Percentiles rank a stretch among this genome's conserved stretches.
phyloP scores from a whole-genome alignment of 2,797 vertebrate species.

The Peromyscus attwateri region DNA sequence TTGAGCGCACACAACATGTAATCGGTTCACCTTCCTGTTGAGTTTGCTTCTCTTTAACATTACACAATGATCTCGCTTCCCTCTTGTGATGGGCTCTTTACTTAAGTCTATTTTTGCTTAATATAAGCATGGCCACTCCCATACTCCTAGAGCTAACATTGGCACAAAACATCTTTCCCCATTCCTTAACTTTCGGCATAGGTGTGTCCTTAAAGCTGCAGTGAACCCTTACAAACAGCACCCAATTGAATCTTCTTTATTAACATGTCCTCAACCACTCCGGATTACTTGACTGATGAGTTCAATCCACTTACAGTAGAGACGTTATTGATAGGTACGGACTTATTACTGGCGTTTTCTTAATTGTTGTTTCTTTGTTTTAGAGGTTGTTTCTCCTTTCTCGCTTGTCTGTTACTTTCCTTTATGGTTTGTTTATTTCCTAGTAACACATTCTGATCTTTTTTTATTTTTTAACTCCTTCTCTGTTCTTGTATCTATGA shows the following conservation, averaged over 20 bases:
- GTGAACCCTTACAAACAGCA: background rate
- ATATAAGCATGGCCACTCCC: background rate
- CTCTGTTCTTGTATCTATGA: background rate
- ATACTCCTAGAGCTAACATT: background rate
- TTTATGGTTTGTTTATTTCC: background rate
- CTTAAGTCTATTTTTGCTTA: background rate
- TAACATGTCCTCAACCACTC: too few species aligned
- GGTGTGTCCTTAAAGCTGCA: background rate
- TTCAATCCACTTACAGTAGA: slow-evolving; percentile 8
- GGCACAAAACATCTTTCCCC: background rate
- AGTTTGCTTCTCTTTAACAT: background rate
- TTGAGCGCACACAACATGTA: background rate
- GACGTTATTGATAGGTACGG: background rate
- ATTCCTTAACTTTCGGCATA: background rate
- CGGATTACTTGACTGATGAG: background rate
- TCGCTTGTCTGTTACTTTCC: background rate
- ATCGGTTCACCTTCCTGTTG: background rate
- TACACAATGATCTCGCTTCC: background rate
- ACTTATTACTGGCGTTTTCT: background rate
- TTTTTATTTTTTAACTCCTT: too few species aligned
- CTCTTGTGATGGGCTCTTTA: background rate
- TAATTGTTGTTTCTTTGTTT: background rate
- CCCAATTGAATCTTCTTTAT: background rate
- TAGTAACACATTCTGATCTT: background rate
- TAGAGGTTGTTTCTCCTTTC: background rate